phyloP scores from a whole-genome alignment of 2,113 vertebrate species.

The Pollimyrus isidori region DNA sequence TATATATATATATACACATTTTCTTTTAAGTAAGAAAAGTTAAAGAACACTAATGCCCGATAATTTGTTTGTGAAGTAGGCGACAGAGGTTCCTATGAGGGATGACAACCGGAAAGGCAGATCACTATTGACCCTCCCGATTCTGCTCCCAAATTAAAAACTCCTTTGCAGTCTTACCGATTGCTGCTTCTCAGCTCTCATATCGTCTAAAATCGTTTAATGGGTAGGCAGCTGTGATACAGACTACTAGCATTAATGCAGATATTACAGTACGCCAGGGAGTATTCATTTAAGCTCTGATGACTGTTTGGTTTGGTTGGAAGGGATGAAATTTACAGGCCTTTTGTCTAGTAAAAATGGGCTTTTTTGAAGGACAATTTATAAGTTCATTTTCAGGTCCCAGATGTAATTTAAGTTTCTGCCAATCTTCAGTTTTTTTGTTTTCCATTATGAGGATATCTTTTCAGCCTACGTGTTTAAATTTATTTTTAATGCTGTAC shows the following conservation, averaged over 20 bases:
- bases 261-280: constrained; percentile 31
- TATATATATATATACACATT: background rate
- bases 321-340: constrained; percentile 1
- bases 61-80: background rate
- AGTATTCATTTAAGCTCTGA: constrained; percentile 52
- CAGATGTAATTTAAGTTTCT: background rate
- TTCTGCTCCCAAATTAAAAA: background rate
- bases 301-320: constrained; percentile 8
- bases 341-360: background rate
- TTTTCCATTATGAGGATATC: background rate
- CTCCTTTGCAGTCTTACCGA: background rate
- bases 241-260: background rate
- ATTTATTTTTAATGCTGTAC: constrained; percentile 23
- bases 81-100: background rate
- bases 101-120: background rate
- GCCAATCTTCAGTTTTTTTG: background rate
- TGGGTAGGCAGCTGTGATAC: background rate
- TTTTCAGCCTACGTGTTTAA: constrained; percentile 22
- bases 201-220: background rate
- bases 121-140: background rate
- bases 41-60: background rate
- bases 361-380: background rate
- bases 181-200: background rate
- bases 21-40: background rate
- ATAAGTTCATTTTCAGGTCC: background rate